Evolutionary conservation across 2,113 vertebrate genomes (phyloP), one percentile per base, ranked within the genome.

Genomic region (Gnathonemus longibarbis): DNA sequence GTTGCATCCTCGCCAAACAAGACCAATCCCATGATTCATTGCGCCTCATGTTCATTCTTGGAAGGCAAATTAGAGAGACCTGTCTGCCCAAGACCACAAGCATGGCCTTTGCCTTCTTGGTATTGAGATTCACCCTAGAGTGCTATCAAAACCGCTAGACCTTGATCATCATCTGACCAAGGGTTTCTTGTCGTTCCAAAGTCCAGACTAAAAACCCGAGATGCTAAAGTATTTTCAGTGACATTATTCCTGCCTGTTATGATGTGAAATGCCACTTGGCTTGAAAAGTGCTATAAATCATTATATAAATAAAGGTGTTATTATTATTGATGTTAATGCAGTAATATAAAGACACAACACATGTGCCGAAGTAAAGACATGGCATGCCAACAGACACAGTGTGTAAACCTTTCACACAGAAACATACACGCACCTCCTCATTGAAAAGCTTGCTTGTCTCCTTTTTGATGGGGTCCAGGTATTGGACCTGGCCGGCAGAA

Each of bases 391-490:
- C 49, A 90, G 17, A n/a, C 53, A 15, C 46, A 62, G 13, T 7
- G 74, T 42, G 74, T 13, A 80, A 42, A 42, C 5, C 74, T 7
- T 39, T 80, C 62, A 56, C 77, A 49, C 80, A 50, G 50, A 70
- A 21, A 46, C 45, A 90, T 39, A 39, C 15, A 52, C 35, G 91
- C 92, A 98, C 97, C 97, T 98, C 97, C 94, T 98, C 97, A 0
- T 98, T 98, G 93, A 98, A 98, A 48, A 98, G 96, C 88, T 97
- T 97, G 91, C 97, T 97, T 93, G 96, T 96, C 66, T 98, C 98
- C 92, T 98, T 98, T 95, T 97, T 98, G 92, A 97, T 98, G 58
- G 98, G 98, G 94, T 98, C 97, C 46, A 98, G 95, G 92, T 96
- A 97, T 93, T 98, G 98, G 90, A 98, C 97, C 91, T 98, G 97